Conservation (phyloP, 2,888 invertebrate genomes). For the Mermis nigrescens region DNA sequence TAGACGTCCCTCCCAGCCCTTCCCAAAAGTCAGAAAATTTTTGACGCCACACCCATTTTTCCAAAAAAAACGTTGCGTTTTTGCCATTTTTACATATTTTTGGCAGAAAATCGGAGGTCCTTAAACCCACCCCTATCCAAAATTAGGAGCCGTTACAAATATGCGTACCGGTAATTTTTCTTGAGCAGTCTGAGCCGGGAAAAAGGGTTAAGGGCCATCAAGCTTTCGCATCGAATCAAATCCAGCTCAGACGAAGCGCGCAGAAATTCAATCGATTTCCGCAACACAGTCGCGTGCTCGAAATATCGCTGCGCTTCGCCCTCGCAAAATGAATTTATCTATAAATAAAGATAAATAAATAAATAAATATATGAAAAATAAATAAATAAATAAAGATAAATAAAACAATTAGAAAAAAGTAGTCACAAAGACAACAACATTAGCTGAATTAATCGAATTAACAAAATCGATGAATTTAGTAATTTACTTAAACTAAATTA, state of each 20-base stretch:
- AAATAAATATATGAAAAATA: too few relatives aligned
- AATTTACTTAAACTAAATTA: too few relatives aligned
- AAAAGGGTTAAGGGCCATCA: slow-evolving; percentile 63
- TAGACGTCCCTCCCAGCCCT: too few relatives aligned
- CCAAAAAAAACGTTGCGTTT: too few relatives aligned
- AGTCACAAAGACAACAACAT: not conserved
- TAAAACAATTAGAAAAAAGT: not conserved
- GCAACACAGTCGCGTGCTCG: slow-evolving; percentile 59
- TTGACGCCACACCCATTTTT: too few relatives aligned
- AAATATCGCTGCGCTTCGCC: slow-evolving; percentile 67
- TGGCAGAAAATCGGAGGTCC: too few relatives aligned
- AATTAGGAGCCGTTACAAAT: too few relatives aligned
- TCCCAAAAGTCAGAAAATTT: too few relatives aligned
- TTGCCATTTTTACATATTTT: too few relatives aligned
- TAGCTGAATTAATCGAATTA: not conserved
- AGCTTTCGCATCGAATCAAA: slow-evolving; percentile 69
- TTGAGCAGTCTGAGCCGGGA: slow-evolving; percentile 60
- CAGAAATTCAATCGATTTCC: slow-evolving; percentile 53
- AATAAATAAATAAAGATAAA: too few relatives aligned
- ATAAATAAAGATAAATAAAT: slow-evolving; percentile 7
- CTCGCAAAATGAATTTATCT: slow-evolving; percentile 42
- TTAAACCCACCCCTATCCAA: too few relatives aligned
- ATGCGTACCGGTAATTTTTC: slow-evolving; percentile 44
- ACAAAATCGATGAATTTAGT: not conserved
- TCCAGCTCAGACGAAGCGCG: slow-evolving; percentile 41